phyloP scores from a whole-genome alignment of 1,140 invertebrate species.

The Drosophila micromelanica region DNA sequence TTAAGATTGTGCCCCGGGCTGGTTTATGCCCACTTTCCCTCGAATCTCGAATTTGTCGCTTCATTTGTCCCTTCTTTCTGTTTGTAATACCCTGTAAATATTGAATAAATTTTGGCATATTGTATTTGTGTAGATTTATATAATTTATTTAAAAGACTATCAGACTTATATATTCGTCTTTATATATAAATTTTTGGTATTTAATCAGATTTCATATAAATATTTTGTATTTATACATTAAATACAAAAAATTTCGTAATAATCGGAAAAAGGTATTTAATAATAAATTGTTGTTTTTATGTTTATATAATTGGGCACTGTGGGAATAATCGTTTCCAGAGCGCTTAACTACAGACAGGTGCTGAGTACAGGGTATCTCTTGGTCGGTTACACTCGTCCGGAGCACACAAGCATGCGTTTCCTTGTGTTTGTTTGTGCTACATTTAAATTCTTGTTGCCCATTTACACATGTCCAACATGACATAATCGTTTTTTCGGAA shows the following conservation, averaged over 20 bases:
- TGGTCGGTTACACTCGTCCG: background rate
- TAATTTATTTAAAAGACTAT: no score
- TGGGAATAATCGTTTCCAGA: no score
- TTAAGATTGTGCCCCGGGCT: conserved; percentile 26
- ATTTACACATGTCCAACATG: conserved; percentile 76
- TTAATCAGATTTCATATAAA: no score
- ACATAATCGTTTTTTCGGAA: conserved; percentile 73
- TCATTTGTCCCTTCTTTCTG: conserved; percentile 16
- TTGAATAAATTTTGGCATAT: background rate
- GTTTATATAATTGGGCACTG: no score
- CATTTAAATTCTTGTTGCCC: conserved; percentile 64
- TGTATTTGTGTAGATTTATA: background rate
- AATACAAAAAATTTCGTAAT: no score
- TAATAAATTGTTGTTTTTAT: no score
- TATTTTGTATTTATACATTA: no score
- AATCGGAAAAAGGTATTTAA: no score
- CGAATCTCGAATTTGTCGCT: conserved; percentile 1
- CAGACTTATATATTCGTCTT: no score
- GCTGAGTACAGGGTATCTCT: background rate
- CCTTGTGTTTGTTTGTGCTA: conserved; percentile 30
- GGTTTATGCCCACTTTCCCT: background rate
- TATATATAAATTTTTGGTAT: no score
- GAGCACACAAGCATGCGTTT: conserved; percentile 3
- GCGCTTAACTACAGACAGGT: no score
- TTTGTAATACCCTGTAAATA: background rate